A percentile compares a stretch with the other conserved stretches of the same genome.
Evolutionary conservation across 2,113 vertebrate species (phyloP).

Genomic region (Campylomormyrus tamandua): DNA sequence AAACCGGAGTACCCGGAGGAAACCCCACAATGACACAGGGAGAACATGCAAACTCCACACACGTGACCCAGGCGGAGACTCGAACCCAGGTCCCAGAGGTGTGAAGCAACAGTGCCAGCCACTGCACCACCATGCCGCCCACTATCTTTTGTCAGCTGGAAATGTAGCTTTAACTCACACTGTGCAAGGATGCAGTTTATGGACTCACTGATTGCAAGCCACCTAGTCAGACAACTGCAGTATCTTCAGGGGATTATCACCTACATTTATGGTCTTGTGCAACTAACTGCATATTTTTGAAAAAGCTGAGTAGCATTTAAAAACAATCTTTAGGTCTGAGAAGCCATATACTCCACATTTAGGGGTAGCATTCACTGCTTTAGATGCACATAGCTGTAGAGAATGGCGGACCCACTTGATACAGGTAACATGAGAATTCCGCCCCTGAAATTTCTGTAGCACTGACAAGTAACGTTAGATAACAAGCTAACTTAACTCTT

Average conservation of each 20-base stretch:
- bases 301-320: conserved; percentile 1
- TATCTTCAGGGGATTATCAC: background rate
- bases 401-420: background rate
- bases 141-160: background rate
- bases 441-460: background rate
- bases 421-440: background rate
- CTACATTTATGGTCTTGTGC: background rate
- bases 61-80: no score
- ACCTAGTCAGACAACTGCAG: background rate
- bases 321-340: conserved; percentile 6
- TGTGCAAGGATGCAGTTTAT: background rate
- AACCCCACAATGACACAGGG: no score
- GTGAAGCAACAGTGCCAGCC: no score
- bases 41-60: no score
- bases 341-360: conserved; percentile 9
- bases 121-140: no score
- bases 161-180: background rate
- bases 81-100: no score
- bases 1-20: no score
- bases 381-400: background rate
- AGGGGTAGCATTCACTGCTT: background rate
- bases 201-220: background rate
- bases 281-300: conserved; percentile 3
- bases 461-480: background rate
- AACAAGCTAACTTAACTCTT: background rate